Percentiles rank a stretch among this genome's conserved stretches.
Conservation (phyloP, 2,113 vertebrate species). For the Craseonycteris thonglongyai region DNA sequence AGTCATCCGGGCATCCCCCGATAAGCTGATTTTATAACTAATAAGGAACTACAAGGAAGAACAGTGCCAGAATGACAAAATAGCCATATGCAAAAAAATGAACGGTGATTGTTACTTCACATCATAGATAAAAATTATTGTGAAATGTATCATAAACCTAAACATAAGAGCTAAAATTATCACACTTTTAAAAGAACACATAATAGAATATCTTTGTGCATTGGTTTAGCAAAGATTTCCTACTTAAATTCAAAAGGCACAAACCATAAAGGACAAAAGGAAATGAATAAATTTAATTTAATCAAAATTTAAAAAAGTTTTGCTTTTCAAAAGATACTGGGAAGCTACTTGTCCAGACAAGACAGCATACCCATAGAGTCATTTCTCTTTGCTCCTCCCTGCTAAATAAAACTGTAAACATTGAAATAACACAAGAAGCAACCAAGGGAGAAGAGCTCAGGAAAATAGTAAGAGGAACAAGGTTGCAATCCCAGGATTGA, state of each 20-base stretch:
- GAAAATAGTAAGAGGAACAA: background rate
- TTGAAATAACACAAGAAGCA: background rate
- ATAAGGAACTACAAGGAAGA: background rate
- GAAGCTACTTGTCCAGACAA: background rate
- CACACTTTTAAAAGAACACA: background rate
- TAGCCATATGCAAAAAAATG: background rate
- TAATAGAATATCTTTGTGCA: background rate
- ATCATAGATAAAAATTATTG: background rate
- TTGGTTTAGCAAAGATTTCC: background rate
- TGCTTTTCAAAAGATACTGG: background rate
- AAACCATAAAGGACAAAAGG: background rate
- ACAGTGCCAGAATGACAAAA: background rate
- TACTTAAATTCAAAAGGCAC: background rate
- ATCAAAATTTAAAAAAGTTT: background rate
- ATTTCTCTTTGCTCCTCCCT: background rate
- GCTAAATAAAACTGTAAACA: background rate
- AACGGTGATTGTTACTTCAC: background rate
- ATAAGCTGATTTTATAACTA: background rate
- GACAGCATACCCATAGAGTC: background rate
- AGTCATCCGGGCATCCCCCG: too few species aligned
- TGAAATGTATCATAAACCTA: background rate
- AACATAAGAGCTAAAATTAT: background rate
- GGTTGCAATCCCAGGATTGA: background rate
- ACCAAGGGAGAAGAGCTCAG: background rate
- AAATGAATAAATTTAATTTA: background rate